Evolutionary conservation across 2,888 invertebrate species (phyloP).

Genomic region (Amiota communis): DNA sequence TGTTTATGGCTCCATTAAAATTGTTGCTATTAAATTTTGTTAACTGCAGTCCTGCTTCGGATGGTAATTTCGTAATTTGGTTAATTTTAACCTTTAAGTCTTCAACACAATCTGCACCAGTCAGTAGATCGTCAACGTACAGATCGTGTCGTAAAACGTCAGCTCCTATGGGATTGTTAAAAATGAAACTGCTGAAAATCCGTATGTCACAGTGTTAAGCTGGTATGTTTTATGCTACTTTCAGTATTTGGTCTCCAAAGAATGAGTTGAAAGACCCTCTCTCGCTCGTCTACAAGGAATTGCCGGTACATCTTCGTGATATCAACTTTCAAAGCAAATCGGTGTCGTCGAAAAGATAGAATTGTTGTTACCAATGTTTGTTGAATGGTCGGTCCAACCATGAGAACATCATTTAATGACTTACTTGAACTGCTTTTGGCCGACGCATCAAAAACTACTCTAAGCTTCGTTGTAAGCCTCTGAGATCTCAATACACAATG

Average conservation of each 20-base stretch:
- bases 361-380: neutral
- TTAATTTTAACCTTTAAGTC: no score
- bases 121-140: neutral
- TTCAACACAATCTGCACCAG: slow-evolving; percentile 1
- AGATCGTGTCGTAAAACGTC: neutral
- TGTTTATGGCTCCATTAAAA: neutral
- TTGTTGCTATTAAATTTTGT: neutral
- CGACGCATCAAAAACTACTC: no score
- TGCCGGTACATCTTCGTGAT: slow-evolving; percentile 1
- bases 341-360: neutral
- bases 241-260: slow-evolving; percentile 1
- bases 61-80: neutral
- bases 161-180: neutral
- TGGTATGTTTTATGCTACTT: no score
- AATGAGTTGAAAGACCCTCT: neutral
- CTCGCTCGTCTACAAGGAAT: no score
- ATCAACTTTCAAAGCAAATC: neutral
- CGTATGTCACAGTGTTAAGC: no score
- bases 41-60: neutral
- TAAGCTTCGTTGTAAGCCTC: no score
- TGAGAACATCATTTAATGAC: neutral
- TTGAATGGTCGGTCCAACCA: neutral
- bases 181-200: neutral
- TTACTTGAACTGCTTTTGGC: neutral
- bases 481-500: no score